These are phyloP conservation scores for Stercorarius parasiticus DNA, from an alignment of 2,113 vertebrate genomes.

Conservation along the genomic window DNA sequence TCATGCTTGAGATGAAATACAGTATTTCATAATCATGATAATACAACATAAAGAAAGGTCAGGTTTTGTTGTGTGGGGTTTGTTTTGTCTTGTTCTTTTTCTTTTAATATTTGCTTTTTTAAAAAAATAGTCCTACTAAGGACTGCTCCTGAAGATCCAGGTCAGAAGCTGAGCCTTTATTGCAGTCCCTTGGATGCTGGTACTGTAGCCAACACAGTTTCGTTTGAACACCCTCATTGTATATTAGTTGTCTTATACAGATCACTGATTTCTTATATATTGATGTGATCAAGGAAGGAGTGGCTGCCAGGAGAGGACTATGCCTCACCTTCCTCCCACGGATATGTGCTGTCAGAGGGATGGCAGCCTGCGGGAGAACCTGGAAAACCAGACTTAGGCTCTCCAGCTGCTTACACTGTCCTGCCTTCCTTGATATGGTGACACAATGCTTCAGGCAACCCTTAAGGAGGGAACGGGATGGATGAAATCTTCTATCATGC, in stretches of 20 bases:
- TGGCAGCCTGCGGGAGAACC: not conserved
- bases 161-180: not conserved
- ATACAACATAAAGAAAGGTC: not conserved
- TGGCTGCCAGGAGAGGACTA: not conserved
- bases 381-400: not conserved
- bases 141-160: not conserved
- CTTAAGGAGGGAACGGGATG: not conserved
- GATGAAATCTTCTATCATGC: not conserved
- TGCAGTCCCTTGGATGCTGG: not conserved
- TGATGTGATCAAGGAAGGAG: not conserved
- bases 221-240: not conserved
- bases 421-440: not conserved
- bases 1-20: not conserved
- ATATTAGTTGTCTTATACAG: not conserved
- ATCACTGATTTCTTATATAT: not conserved
- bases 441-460: not conserved
- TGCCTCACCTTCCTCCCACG: not conserved
- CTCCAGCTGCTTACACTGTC: not conserved
- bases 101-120: not conserved
- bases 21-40: not conserved
- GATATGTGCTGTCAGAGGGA: fast-evolving
- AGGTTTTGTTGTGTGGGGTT: not conserved
- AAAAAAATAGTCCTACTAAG: not conserved
- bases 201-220: not conserved
- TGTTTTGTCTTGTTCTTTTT: not conserved